These are phyloP conservation scores for Anoplolepis gracilipes DNA, from an alignment of 1,140 invertebrate genomes.

Conservation along the genomic window DNA sequence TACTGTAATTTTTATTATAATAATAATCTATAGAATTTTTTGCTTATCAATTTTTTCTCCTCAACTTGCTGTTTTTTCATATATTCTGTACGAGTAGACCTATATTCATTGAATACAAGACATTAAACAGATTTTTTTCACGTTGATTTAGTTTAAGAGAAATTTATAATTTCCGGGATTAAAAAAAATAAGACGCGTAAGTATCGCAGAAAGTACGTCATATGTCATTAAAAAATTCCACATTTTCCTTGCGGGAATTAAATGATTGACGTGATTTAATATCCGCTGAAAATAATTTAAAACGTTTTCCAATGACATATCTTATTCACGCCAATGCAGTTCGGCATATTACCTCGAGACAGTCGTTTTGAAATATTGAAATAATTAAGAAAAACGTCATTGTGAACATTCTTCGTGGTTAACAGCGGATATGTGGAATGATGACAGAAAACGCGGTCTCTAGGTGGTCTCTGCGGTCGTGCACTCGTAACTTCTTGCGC, in stretches of 20 bases:
- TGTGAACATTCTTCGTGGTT: conserved; percentile 28
- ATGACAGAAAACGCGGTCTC: conserved; percentile 30
- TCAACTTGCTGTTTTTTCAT: not conserved
- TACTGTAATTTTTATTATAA: not conserved
- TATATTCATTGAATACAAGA: not conserved
- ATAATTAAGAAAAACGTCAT: conserved; percentile 29
- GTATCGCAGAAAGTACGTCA: not conserved
- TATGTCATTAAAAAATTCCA: not conserved
- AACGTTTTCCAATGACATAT: not conserved
- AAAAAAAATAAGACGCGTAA: not conserved
- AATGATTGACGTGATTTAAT: not conserved
- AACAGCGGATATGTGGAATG: not conserved
- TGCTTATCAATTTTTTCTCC: not conserved
- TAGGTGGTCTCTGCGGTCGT: conserved; percentile 18
- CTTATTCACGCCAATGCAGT: not conserved
- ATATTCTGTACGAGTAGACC: not conserved
- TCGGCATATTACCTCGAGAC: not conserved
- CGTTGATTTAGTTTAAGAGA: not conserved
- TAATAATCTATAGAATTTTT: not conserved
- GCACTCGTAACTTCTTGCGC: conserved; percentile 58
- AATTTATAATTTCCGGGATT: not conserved
- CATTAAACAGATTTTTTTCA: not conserved
- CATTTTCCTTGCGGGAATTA: not conserved
- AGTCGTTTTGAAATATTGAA: not conserved
- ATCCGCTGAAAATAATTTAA: not conserved